phyloP scores from a whole-genome alignment of 2,113 vertebrate genomes.

The Lepus europaeus region DNA sequence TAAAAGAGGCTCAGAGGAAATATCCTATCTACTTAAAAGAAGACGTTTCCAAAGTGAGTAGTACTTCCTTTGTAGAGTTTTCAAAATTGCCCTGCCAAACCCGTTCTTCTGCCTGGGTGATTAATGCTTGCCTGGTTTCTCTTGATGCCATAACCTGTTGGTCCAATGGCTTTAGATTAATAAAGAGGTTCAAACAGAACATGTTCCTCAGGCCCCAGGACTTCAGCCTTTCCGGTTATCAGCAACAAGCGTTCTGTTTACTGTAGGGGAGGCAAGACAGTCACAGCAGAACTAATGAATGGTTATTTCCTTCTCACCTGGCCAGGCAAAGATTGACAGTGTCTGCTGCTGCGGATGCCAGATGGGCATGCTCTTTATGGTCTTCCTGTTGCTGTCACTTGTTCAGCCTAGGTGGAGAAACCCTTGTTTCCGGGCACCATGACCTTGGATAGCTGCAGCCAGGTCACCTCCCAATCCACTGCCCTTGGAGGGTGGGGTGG shows the following conservation, averaged over 20 bases:
- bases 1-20: constrained; percentile 10
- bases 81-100: constrained; percentile 53
- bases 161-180: constrained; percentile 35
- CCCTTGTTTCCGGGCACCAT: neutral
- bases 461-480: neutral
- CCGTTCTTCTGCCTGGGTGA: constrained; percentile 67
- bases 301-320: neutral
- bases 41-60: constrained; percentile 10
- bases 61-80: neutral
- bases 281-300: neutral
- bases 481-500: neutral
- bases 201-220: neutral
- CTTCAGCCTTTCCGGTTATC: constrained; percentile 24
- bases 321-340: neutral
- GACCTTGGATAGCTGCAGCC: neutral
- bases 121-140: neutral
- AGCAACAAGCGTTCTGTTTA: neutral
- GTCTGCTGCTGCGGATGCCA: neutral
- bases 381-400: neutral
- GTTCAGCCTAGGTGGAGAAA: neutral
- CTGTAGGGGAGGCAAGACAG: neutral
- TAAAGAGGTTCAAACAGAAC: constrained; percentile 39
- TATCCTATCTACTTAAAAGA: neutral
- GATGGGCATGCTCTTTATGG: neutral
- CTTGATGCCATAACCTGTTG: neutral